phyloP scores from a whole-genome alignment of 2,797 vertebrate genomes.

The Sebastes itinus region DNA sequence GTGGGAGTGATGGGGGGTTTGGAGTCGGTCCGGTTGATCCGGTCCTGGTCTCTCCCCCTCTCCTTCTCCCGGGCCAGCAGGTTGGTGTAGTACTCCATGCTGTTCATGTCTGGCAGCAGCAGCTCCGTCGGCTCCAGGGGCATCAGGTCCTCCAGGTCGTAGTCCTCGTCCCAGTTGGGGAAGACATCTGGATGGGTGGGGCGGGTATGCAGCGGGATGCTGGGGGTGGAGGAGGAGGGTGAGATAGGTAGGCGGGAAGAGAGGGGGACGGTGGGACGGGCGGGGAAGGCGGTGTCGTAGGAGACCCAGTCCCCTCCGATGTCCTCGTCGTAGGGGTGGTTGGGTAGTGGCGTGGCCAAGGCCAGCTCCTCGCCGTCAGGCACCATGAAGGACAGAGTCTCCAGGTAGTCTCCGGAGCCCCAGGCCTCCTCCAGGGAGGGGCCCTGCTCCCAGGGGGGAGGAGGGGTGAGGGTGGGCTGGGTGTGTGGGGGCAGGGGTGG shows the following conservation, averaged over 20 bases:
- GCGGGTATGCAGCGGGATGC: constrained; percentile 48
- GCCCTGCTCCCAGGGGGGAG: constrained; percentile 72
- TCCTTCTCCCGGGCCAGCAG: constrained; percentile 57
- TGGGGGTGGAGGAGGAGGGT: constrained; percentile 59
- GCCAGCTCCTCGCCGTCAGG: constrained; percentile 80
- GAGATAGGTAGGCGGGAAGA: constrained; percentile 74
- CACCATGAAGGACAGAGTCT: constrained; percentile 84
- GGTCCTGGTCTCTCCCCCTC: background rate
- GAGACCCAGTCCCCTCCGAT: constrained; percentile 65
- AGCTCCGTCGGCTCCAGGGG: constrained; percentile 70
- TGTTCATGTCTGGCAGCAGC: constrained; percentile 76
- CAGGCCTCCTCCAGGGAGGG: constrained; percentile 82
- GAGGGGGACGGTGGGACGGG: constrained; percentile 82
- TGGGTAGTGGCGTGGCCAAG: constrained; percentile 74
- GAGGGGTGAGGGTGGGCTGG: constrained; percentile 81
- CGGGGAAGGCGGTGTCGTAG: constrained; percentile 86
- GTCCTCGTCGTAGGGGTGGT: constrained; percentile 76
- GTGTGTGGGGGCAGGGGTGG: constrained; percentile 75
- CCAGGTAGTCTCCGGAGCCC: constrained; percentile 89
- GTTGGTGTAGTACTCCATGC: constrained; percentile 78
- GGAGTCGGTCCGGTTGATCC: background rate
- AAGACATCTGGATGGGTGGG: constrained; percentile 49
- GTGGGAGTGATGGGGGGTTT: constrained; percentile 55
- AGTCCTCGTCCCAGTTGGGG: constrained; percentile 61
- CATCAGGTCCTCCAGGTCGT: constrained; percentile 73